Evolutionary conservation across 1,140 invertebrate species (phyloP).

Genomic region (Bombus ignitus): DNA sequence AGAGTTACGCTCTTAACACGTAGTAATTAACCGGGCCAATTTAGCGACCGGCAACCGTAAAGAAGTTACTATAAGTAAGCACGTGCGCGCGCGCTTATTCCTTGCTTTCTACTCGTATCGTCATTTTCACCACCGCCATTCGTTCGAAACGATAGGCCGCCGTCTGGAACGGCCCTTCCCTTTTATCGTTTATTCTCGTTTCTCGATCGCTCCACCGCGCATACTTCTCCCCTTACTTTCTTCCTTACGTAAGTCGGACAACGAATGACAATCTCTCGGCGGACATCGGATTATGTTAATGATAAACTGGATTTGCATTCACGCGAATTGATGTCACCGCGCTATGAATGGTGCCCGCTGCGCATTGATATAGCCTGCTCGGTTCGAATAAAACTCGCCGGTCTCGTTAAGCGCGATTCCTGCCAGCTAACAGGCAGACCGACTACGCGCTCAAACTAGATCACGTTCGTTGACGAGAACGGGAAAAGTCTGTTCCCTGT

Average conservation of each 20-base stretch:
- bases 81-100: not conserved
- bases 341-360: not conserved
- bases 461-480: conserved; percentile 28
- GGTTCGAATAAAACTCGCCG: conserved; percentile 21
- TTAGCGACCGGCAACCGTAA: not conserved
- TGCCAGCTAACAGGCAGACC: conserved; percentile 10
- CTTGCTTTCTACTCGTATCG: not conserved
- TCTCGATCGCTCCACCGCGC: not conserved
- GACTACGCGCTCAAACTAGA: conserved; percentile 38
- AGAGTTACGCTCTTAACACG: not conserved
- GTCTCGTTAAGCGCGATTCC: conserved; percentile 36
- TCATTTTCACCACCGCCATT: not conserved
- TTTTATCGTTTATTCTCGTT: not conserved
- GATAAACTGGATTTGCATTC: conserved; percentile 46
- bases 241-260: not conserved
- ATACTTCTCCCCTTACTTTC: not conserved
- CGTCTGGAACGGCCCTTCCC: not conserved
- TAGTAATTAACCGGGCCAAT: not conserved
- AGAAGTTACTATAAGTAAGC: not conserved
- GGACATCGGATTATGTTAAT: conserved; percentile 34
- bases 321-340: conserved; percentile 46
- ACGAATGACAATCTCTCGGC: not conserved
- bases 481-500: conserved; percentile 8
- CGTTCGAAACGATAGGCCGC: not conserved
- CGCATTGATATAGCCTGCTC: conserved; percentile 20